Percentiles rank a stretch among this genome's conserved stretches.
Conservation (phyloP, 1,140 invertebrate species). For the Bombyx mandarina region DNA sequence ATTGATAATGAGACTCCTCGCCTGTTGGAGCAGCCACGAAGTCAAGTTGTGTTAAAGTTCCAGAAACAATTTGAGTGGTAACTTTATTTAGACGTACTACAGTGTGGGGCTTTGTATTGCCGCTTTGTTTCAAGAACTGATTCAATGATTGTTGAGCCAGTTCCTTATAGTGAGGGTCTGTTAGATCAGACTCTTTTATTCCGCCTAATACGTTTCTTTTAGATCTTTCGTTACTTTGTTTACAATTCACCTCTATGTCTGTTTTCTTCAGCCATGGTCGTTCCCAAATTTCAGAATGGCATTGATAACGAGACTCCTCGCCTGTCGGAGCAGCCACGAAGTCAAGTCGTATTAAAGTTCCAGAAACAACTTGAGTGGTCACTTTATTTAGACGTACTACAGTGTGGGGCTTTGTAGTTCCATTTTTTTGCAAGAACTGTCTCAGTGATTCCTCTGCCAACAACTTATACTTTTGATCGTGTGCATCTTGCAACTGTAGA, state of each 20-base stretch:
- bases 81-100: conserved; percentile 15
- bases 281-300: conserved; percentile 71
- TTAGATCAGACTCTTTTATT: conserved; percentile 18
- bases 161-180: conserved; percentile 16
- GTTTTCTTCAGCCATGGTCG: conserved; percentile 63
- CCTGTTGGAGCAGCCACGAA: conserved; percentile 21
- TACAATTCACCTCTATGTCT: conserved; percentile 13
- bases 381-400: conserved; percentile 15
- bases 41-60: conserved; percentile 20
- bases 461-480: conserved; percentile 23
- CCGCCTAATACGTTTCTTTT: conserved; percentile 13
- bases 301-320: conserved; percentile 31
- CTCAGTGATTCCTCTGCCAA: conserved; percentile 32
- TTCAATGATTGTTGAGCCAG: conserved; percentile 27
- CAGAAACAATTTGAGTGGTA: conserved; percentile 17
- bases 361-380: conserved; percentile 17
- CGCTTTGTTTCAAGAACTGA: conserved; percentile 21
- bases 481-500: neutral
- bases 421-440: conserved; percentile 20
- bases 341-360: conserved; percentile 20
- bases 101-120: conserved; percentile 7
- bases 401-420: conserved; percentile 3
- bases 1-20: conserved; percentile 31
- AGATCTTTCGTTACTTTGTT: conserved; percentile 6
- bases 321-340: conserved; percentile 22